A percentile compares a stretch with the other conserved stretches of the same genome.
phyloP scores from a whole-genome alignment of 2,797 vertebrate species.

The Tolypeutes matacus region DNA sequence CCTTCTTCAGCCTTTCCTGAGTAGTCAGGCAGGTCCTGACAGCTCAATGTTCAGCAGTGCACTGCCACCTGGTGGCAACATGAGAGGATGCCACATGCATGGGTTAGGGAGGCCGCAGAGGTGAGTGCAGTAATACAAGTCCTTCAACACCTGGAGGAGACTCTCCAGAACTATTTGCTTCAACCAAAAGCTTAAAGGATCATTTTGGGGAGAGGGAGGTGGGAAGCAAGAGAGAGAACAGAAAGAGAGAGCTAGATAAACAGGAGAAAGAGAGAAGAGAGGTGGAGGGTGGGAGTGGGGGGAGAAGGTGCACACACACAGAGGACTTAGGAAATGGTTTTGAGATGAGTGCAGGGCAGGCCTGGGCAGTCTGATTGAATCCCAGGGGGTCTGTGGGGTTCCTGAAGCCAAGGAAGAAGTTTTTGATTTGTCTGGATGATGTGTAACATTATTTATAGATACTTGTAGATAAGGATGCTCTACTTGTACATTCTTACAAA shows the following conservation, averaged over 20 bases:
- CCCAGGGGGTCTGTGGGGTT: neutral
- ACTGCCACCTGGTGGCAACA: constrained; percentile 68
- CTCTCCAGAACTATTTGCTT: neutral
- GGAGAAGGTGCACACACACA: neutral
- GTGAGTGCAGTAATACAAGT: neutral
- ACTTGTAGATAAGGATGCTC: neutral
- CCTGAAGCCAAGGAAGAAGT: neutral
- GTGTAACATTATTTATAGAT: neutral
- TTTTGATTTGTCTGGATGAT: neutral
- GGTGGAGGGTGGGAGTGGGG: too few relatives aligned
- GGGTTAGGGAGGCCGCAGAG: too few relatives aligned
- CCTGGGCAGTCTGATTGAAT: neutral
- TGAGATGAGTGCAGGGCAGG: neutral
- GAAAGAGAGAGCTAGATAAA: neutral
- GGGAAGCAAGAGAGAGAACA: too few relatives aligned
- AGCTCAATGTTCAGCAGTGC: neutral
- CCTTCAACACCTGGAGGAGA: neutral
- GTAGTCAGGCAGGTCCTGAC: neutral
- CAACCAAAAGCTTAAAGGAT: neutral
- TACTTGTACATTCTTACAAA: neutral
- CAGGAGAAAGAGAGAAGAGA: neutral
- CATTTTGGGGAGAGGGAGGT: neutral
- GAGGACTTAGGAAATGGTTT: neutral
- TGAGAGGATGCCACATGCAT: neutral
- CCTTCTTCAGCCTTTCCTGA: accelerated